Evolutionary conservation across 2,113 vertebrate genomes (phyloP).

Genomic region (Nothobranchius kuhntae): DNA sequence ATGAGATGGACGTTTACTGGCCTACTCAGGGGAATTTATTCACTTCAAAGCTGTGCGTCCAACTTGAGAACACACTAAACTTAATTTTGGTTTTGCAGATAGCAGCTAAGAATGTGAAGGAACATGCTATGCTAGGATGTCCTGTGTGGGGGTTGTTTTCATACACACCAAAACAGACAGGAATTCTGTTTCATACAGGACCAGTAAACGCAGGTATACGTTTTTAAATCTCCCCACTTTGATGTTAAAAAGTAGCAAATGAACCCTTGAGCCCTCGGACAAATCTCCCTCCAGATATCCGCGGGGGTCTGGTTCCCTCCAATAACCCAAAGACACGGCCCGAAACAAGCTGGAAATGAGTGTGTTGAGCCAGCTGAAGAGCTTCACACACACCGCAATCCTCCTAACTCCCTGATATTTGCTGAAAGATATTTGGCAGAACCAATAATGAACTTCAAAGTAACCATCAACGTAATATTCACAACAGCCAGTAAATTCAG

Average conservation of each 20-base stretch:
- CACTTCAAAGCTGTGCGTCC: too few species aligned
- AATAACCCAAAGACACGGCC: constrained; percentile 19
- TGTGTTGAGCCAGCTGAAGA: constrained; percentile 30
- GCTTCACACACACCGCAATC: constrained; percentile 40
- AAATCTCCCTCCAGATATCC: constrained; percentile 63
- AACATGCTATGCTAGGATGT: not conserved
- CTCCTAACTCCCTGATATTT: constrained; percentile 39
- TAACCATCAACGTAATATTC: constrained; percentile 46
- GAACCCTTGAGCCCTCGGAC: constrained; percentile 61
- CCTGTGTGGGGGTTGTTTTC: constrained; percentile 3
- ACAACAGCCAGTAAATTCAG: constrained; percentile 31
- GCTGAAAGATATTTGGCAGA: constrained; percentile 56
- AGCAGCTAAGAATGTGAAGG: not conserved
- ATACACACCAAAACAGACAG: not conserved
- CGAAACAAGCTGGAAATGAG: not conserved
- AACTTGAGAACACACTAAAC: not conserved
- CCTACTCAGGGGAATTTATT: too few species aligned
- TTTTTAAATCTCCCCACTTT: constrained; percentile 56
- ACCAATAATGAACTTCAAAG: constrained; percentile 65
- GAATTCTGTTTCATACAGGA: constrained; percentile 37
- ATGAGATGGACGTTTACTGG: too few species aligned
- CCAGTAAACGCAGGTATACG: constrained; percentile 41
- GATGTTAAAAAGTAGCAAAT: constrained; percentile 55
- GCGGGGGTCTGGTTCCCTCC: constrained; percentile 37
- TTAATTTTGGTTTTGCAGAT: not conserved